Evolutionary conservation across 2,888 invertebrate species (phyloP).

Genomic region (Papilio gigon): DNA sequence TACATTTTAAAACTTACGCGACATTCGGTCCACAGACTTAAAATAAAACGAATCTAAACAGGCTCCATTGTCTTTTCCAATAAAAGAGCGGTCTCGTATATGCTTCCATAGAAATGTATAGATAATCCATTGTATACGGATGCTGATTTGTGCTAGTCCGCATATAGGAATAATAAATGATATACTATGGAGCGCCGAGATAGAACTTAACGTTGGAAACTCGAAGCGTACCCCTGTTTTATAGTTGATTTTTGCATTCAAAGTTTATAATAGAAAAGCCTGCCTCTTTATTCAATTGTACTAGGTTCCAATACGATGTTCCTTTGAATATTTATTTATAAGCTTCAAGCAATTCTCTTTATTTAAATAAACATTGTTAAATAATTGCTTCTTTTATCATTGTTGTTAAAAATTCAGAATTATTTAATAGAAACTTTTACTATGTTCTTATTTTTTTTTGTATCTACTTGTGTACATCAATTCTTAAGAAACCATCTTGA

Average conservation of each 20-base stretch:
- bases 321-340: background rate
- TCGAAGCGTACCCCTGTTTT: conserved; percentile 42
- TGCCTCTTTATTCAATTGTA: background rate
- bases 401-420: background rate
- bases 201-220: conserved; percentile 53
- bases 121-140: conserved; percentile 59
- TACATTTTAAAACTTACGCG: conserved; percentile 35
- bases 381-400: background rate
- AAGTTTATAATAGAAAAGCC: conserved; percentile 41
- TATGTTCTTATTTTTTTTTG: too few species aligned
- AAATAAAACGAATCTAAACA: conserved; percentile 52
- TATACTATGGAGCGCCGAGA: conserved; percentile 60
- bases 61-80: conserved; percentile 63
- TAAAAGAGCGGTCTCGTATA: conserved; percentile 49
- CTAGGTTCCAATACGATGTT: background rate
- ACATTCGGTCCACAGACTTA: conserved; percentile 44
- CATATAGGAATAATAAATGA: conserved; percentile 62
- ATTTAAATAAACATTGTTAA: background rate
- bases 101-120: conserved; percentile 52
- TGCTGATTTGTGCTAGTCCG: conserved; percentile 62
- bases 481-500: too few species aligned
- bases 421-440: too few species aligned
- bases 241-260: conserved; percentile 43
- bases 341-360: background rate
- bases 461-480: too few species aligned